Conservation (phyloP, 1,140 invertebrate genomes). For the Parapsyche elsis region DNA sequence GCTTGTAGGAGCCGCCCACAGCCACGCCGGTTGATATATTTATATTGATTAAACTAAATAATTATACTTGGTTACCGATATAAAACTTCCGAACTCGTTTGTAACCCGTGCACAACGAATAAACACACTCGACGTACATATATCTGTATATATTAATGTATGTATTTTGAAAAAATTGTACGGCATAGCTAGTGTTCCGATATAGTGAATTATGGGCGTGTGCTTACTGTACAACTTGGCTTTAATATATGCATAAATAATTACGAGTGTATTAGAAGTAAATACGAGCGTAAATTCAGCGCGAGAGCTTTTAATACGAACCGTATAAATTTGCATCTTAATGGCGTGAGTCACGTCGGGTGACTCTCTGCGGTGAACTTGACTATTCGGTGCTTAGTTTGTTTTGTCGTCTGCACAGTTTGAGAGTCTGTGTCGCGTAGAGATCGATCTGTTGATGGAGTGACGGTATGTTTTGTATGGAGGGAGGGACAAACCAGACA, state of each 20-base stretch:
- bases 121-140: too few relatives aligned
- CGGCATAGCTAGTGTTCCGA: too few relatives aligned
- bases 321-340: slow-evolving; percentile 22
- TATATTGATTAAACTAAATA: slow-evolving; percentile 48
- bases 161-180: too few relatives aligned
- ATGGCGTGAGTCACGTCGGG: slow-evolving; percentile 15
- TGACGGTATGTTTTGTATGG: not conserved
- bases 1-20: slow-evolving; percentile 34
- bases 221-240: not conserved
- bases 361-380: not conserved
- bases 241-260: slow-evolving; percentile 23
- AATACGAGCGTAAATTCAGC: slow-evolving; percentile 22
- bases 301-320: slow-evolving; percentile 20
- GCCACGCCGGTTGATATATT: slow-evolving; percentile 40
- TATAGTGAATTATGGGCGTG: not conserved
- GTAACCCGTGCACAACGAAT: slow-evolving; percentile 10
- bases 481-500: slow-evolving; percentile 9
- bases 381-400: too few relatives aligned
- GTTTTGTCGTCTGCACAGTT: not conserved
- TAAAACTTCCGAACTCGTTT: slow-evolving; percentile 45
- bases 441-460: slow-evolving; percentile 28
- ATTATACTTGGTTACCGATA: slow-evolving; percentile 46
- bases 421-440: not conserved
- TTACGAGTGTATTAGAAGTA: slow-evolving; percentile 6
- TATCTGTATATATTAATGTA: too few relatives aligned